Evolutionary conservation across 2,888 invertebrate genomes (phyloP).

Genomic region (Acronicta alni): DNA sequence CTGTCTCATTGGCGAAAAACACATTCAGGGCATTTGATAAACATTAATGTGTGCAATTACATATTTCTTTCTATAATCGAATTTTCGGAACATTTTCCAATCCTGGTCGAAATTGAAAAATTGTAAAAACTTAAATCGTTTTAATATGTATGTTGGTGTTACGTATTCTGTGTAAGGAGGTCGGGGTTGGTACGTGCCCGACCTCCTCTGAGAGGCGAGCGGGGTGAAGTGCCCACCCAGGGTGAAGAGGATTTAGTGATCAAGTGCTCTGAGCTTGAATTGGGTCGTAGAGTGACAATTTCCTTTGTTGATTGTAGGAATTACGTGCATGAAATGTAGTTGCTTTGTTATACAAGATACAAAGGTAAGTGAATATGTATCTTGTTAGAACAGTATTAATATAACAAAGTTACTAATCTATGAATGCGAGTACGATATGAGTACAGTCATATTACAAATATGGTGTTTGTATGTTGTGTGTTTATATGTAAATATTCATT

Average conservation of each 20-base stretch:
- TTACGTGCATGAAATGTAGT: constrained; percentile 16
- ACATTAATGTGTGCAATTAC: no score
- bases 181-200: constrained; percentile 16
- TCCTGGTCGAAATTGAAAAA: no score
- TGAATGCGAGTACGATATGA: no score
- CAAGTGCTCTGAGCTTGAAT: constrained; percentile 41
- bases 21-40: no score
- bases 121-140: no score
- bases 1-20: no score
- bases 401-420: neutral
- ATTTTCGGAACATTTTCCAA: no score
- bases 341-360: neutral
- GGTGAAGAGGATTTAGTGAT: constrained; percentile 46
- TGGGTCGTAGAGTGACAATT: constrained; percentile 46
- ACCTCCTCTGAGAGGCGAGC: constrained; percentile 22
- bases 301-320: constrained; percentile 48
- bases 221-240: constrained; percentile 44
- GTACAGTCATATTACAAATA: neutral
- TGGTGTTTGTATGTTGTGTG: no score
- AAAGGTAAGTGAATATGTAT: neutral
- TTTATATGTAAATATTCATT: no score
- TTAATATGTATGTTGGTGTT: neutral
- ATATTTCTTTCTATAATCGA: no score
- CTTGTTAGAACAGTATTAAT: constrained; percentile 1
- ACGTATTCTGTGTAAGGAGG: constrained; percentile 12